Conservation (phyloP, 2,797 vertebrate genomes). For the Geotria australis region DNA sequence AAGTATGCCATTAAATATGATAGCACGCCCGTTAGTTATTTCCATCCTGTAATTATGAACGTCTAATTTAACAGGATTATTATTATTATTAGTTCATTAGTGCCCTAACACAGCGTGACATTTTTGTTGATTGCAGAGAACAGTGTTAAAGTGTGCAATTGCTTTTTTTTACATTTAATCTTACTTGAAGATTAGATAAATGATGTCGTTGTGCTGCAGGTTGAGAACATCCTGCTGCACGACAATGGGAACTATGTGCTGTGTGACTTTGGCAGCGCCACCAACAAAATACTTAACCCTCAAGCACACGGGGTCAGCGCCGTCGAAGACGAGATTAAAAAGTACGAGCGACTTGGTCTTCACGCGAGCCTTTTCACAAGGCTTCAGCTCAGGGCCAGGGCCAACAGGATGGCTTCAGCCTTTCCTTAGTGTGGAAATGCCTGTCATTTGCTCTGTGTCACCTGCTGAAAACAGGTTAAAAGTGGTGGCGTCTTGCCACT, state of each 20-base stretch:
- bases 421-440: too few relatives aligned
- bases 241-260: constrained; percentile 87
- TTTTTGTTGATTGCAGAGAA: too few relatives aligned
- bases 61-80: neutral
- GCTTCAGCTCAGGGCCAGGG: too few relatives aligned
- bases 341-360: constrained; percentile 18
- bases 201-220: constrained; percentile 13
- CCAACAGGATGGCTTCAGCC: too few relatives aligned
- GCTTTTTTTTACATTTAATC: too few relatives aligned
- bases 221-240: constrained; percentile 89
- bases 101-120: too few relatives aligned
- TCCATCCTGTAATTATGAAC: neutral
- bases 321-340: constrained; percentile 92
- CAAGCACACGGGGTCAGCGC: constrained; percentile 50
- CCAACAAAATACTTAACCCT: constrained; percentile 67
- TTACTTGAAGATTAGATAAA: too few relatives aligned
- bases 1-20: neutral
- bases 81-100: neutral
- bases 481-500: too few relatives aligned
- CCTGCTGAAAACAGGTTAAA: too few relatives aligned
- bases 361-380: too few relatives aligned
- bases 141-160: too few relatives aligned
- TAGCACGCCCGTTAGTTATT: neutral
- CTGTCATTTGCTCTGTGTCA: too few relatives aligned
- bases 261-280: constrained; percentile 96